Evolutionary conservation across 2,888 invertebrate genomes (phyloP).

Genomic region (Vannuccia rotundouncinata): DNA sequence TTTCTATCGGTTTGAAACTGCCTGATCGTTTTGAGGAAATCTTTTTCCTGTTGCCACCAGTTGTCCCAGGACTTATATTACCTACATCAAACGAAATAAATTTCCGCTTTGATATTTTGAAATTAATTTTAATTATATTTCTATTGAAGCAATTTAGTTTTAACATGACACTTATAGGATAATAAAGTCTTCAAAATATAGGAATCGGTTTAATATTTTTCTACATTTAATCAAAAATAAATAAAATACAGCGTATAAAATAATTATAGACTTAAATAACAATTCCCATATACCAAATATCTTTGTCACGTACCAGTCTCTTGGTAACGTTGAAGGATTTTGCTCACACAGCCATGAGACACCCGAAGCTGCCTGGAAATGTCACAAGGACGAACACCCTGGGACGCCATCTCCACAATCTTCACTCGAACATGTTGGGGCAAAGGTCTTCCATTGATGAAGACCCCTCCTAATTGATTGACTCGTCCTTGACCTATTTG

Average conservation of each 20-base stretch:
- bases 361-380: conserved; percentile 88
- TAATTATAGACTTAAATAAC: background rate
- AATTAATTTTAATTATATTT: background rate
- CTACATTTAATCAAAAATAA: background rate
- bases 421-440: conserved; percentile 87
- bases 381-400: conserved; percentile 85
- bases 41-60: conserved; percentile 28
- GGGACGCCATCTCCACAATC: conserved; percentile 92
- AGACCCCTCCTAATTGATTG: conserved; percentile 91
- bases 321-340: conserved; percentile 65
- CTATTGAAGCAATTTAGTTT: too few relatives aligned
- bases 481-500: conserved; percentile 78
- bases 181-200: too few relatives aligned
- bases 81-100: background rate
- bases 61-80: conserved; percentile 24
- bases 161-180: too few relatives aligned
- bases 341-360: conserved; percentile 95
- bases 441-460: conserved; percentile 91
- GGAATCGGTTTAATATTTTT: too few relatives aligned
- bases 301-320: conserved; percentile 34
- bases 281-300: background rate
- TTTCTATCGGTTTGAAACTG: too few relatives aligned
- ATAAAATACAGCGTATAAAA: background rate
- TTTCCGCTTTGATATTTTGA: background rate
- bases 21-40: too few relatives aligned